Conservation (phyloP, 2,113 vertebrate species). For the Pungitius pungitius region DNA sequence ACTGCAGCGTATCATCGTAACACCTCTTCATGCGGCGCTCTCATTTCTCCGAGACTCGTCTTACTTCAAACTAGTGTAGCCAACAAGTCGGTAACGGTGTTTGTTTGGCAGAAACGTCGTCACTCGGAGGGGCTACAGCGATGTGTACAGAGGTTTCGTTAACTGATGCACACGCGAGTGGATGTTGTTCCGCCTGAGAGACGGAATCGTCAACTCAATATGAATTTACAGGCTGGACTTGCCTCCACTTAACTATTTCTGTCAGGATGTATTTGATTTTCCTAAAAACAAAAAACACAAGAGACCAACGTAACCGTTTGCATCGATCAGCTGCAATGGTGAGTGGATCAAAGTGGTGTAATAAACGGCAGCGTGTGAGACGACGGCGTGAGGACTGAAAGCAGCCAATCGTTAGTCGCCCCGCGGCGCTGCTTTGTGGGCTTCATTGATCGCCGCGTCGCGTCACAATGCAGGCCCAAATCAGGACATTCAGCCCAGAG, state of each 20-base stretch:
- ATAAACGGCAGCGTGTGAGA: background rate
- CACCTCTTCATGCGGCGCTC: constrained; percentile 17
- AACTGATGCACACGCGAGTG: background rate
- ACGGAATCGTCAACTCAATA: background rate
- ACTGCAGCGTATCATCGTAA: constrained; percentile 3
- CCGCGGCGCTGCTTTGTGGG: too few species aligned
- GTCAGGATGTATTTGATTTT: background rate
- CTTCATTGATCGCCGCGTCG: too few species aligned
- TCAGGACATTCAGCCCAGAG: too few species aligned
- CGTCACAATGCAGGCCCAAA: too few species aligned
- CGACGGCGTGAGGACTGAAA: too few species aligned
- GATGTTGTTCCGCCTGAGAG: background rate
- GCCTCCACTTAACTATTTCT: background rate
- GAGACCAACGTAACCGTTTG: background rate
- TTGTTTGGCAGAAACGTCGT: background rate
- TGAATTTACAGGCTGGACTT: background rate
- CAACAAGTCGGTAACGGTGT: background rate
- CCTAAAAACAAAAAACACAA: background rate
- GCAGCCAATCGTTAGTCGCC: too few species aligned
- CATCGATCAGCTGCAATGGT: background rate
- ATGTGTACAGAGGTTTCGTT: background rate
- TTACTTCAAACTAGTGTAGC: background rate
- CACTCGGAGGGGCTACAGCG: background rate
- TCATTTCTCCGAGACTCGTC: constrained; percentile 15
- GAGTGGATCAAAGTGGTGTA: too few species aligned